Evolutionary conservation across 2,888 invertebrate species (phyloP), one percentile per base, ranked within the genome.

Genomic region (Drosophila dives): DNA sequence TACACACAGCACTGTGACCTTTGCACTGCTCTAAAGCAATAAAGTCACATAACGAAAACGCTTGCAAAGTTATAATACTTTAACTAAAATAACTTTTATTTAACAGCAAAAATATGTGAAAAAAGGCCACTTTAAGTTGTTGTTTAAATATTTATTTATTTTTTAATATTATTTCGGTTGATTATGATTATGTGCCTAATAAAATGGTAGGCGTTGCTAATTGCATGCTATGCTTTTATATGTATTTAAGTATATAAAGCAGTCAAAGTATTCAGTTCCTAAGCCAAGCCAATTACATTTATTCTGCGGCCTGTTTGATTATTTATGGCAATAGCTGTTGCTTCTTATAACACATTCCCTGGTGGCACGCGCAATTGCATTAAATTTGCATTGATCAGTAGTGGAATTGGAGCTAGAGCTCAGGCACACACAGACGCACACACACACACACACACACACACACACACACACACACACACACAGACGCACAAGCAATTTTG

Each of bases 311-410:
- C 8, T 38, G 17, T 48, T 55, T 34, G 45, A 29, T 15, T 55
- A 51, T 49, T 63, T 58, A 40, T 55, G 8, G 33, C 48, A 65
- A 56, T 54, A 53, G 62, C 49, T 56, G 60, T 49, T 54, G 38
- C 42, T 29, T 17, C 56, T 54, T 34, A 32, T 26, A 23, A 42
- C 51, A 45, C 49, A 49, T 61, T 67, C 55, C 63, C 73, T 7
- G 17, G 64, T 55, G 68, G 38, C 72, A 54, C 64, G 64, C 60
- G 61, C 72, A 66, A 72, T 78, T 75, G 82, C 84, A 78, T 84
- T 80, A 73, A 73, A 80, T 81, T 81, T 86, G 68, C 78, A 87
- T 85, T 80, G 85, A 75, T 77, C 86, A 72, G 51, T 34, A 70
- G 20, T 45, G 56, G 59, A 64, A 70, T 71, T 65, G 63, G 61